Evolutionary conservation across 2,113 vertebrate species (phyloP), one percentile per base, ranked within the genome.

Genomic region (Mystacornis crossleyi): DNA sequence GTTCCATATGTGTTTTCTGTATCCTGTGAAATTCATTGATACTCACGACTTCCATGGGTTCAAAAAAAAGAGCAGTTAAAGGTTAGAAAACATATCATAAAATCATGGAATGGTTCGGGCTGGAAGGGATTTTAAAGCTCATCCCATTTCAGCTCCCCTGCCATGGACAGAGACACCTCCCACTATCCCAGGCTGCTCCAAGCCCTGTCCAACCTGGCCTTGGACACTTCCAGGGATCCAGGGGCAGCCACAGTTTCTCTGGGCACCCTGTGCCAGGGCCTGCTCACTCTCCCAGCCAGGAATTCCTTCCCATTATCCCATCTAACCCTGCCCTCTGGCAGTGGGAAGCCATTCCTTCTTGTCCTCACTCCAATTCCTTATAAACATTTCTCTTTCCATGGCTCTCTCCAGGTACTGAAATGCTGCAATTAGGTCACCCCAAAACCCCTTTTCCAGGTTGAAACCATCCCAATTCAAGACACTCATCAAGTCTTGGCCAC

Each of bases 191-290:
- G 47, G 13, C 0, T 53, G 16, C 8, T 31, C 45, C 78, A 51
- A 25, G 1, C 7, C 7, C 43, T 0, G 0, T 47, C 53, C 78
- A 60, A 0, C n/a, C 53, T 25, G 13, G 14, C 16, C 40, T 31
- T 9, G 78, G 28, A 0, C 54, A 75, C 18, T 61, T 0, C 47
- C 87, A 69, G 62, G 29, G 45, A 20, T 45, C 43, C 43, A 45
- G 45, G 19, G 19, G 12, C 53, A 81, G 28, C 28, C 61, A 47
- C 53, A 74, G 70, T 53, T 74, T 0, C 19, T 67, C n/a, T 45
- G 61, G 19, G 12, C 3, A 66, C 6, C 6, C 23, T 67, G 8
- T 53, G n/a, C 36, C 53, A 74, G 19, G 16, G 21, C 14, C 26
- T 75, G 0, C 0, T 2, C 61, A 12, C n/a, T 6, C 47, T 69